Evolutionary conservation across 1,140 invertebrate species (phyloP), one percentile per base, ranked within the genome.

Genomic region (Phymorhynchus buccinoides): DNA sequence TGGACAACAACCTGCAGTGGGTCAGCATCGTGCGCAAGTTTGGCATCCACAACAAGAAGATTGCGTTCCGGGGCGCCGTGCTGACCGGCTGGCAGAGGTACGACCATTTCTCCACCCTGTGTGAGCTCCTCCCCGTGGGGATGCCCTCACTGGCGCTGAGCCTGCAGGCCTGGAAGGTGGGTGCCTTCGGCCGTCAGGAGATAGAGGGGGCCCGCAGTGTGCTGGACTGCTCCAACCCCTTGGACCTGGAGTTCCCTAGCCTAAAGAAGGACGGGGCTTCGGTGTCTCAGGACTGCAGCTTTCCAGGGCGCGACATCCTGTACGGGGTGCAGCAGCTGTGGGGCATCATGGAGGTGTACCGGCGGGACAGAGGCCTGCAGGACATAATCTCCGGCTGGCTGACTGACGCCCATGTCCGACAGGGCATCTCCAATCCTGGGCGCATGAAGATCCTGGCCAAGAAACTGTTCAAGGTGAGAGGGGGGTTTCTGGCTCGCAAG

Each of bases 61-160:
- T 94, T 35, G 92, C 89, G 18, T 94, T 96, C 87, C 90, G 94
- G 79, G 95, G 95, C 3, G 90, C 94, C 41, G 94, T 93, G 0
- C 92, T 96, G 39, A 96, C 95, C 16, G 95, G 96, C 0, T 96
- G 96, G 96, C 95, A 96, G 88, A 85, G 96, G 82, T 98, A 97
- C 90, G 97, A 98, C 93, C 98, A 99, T 92, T 97, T 97, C 94
- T 96, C 97, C 2, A 95, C 96, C 0, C 94, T 98, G 32, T 98
- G 97, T 91, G 98, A 99, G 94, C 93, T 98, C 7, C 92, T 99
- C 16, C 95, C 95, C 14, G 94, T 94, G 0, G 95, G 96, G 3
- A 93, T 99, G 85, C 98, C 98, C 16, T 96, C 96, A 0, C 91
- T 97, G 27, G 95, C 95, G 0, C 89, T 96, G 2, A 95, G 95